Evolutionary conservation across 1,140 invertebrate genomes (phyloP).

Genomic region (Eubasilissa regina): DNA sequence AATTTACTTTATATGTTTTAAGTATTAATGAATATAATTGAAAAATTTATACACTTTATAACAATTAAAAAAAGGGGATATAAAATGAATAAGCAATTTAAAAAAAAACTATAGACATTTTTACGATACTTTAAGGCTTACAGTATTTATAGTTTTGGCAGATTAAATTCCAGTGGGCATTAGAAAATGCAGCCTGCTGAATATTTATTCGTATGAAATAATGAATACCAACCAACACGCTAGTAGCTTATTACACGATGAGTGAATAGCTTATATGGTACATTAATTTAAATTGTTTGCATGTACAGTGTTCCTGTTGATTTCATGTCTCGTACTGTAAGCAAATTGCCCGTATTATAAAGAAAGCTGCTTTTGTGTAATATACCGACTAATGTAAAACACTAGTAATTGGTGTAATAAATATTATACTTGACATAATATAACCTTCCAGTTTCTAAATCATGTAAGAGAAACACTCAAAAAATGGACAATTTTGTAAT

Average conservation of each 20-base stretch:
- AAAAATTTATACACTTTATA: no score
- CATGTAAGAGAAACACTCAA: neutral
- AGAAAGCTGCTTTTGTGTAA: neutral
- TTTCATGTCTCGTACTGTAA: conserved; percentile 21
- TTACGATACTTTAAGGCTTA: neutral
- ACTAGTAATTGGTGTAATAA: no score
- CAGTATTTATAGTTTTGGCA: neutral
- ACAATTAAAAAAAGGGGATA: no score
- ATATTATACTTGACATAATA: neutral
- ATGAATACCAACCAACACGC: conserved; percentile 3
- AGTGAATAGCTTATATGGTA: conserved; percentile 8
- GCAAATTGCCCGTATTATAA: conserved; percentile 16
- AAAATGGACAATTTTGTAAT: neutral
- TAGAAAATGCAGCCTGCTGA: neutral
- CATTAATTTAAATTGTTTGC: conserved; percentile 22
- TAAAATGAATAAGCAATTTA: neutral
- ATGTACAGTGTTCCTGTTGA: conserved; percentile 1
- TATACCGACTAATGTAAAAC: no score
- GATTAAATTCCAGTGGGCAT: neutral
- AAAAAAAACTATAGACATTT: neutral
- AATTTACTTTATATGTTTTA: no score
- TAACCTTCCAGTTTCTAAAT: neutral
- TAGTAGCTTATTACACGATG: neutral
- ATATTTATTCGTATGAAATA: conserved; percentile 16
- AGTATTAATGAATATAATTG: no score